Base-by-base conservation (phyloP, 1,140 invertebrate species). In the Ruditapes philippinarum region DNA sequence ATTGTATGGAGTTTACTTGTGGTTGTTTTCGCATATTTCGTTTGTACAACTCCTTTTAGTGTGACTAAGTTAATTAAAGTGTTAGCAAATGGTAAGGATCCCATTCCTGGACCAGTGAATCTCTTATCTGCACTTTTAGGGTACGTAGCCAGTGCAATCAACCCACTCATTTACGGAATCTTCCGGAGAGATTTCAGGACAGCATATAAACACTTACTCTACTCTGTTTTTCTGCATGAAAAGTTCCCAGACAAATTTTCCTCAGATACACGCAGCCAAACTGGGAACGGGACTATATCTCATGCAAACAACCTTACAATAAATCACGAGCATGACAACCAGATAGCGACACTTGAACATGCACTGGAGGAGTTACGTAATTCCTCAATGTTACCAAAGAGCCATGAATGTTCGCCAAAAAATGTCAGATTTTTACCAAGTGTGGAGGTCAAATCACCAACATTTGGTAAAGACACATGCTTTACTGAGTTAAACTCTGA, bases 31-130 rank as follows among this genome's bases (percentile, higher is more conserved):
- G 91, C 94, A 0, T 96, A 94, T 88, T 95, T 96, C 76, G 76
- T 95, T 25, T 96, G 94, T 79, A 94, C 95, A 93, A 95, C 95
- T 1, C 95, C 95, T 12, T 96, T 95, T 90, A 95, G 95, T 89
- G 92, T 95, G 1, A 96, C 95, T 22, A 96, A 96, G 84, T 92
- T 96, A 0, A 92, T 95, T 73, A 96, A 96, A 89, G 94, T 95
- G 14, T 42, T 89, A 11, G 82, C 49, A 0, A 25, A 62, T 1
- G 33, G 89, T 0, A 70, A 87, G 9, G 42, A 78, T n/a, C 40
- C 91, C 19, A 73, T 96, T n/a, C 94, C 95, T n/a, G 92, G 92
- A 11, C 89, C 90, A 38, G 49, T 95, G 3, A 96, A 95, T 89
- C 74, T 94, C 1, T 22, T 92, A 12, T 90, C 95, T n/a, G 93